Evolutionary conservation across 1,140 invertebrate genomes (phyloP), one percentile per base, ranked within the genome.

Genomic region (Scaptodrosophila lebanonensis): DNA sequence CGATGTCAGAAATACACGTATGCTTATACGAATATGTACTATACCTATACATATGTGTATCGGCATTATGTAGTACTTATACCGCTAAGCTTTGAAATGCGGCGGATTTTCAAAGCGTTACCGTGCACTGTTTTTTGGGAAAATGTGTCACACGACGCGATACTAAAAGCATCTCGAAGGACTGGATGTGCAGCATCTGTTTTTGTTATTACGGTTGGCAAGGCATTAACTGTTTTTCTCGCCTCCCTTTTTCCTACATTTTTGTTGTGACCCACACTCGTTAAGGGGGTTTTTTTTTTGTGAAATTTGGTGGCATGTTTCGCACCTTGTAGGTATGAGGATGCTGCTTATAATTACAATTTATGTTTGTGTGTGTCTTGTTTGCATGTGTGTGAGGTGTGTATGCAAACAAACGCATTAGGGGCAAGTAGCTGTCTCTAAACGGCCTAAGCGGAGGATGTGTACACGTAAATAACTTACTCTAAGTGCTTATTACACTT

Each of bases 21-120:
- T 27, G 13, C 17, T 3, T 18, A 18, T 43, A 33, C 22, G 53
- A 25, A 11, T 7, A 39, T 25, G 25, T 62, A 45, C 25, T n/a
- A 5, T 52, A 22, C 40, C 9, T 53, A 39, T 45, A 40, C 51
- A 53, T 66, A 60, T 59, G 38, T 70, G 66, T 67, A 61, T 68
- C 48, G 49, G 72, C 67, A 77, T 77, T 79, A 79, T 79, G 51
- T 65, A 70, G 68, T 77, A 79, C 73, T 77, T 68, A 77, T 49
- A 56, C 51, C 68, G 33, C 73, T 77, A 68, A 79, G 53, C 36
- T 25, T n/a, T 8, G 22, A 25, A 25, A 25, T 25, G 22, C 22
- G 22, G 3, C 56, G 73, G 73, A 79, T 79, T 77, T 77, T 32
- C 48, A 33, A 54, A 66, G 64, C 53, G 32, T 20, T 52, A 51